Conservation (phyloP, 2,113 vertebrate species). For the Hoplias malabaricus region DNA sequence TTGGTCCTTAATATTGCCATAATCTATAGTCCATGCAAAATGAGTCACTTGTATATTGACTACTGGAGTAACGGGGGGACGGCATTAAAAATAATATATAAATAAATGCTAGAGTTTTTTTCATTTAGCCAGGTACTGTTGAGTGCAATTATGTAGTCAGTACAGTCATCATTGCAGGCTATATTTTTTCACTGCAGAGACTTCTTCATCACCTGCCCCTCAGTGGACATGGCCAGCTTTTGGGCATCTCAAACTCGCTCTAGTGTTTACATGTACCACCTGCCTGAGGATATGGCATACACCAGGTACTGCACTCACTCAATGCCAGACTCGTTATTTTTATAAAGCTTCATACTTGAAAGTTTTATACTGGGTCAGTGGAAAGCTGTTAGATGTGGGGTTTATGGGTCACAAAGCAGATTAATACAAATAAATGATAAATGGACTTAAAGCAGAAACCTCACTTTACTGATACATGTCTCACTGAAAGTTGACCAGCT, state of each 20-base stretch:
- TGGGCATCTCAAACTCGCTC: constrained; percentile 51
- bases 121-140: too few species aligned
- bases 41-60: not conserved
- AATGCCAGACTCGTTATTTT: not conserved
- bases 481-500: not conserved
- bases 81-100: too few species aligned
- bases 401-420: too few species aligned
- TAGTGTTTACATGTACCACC: constrained; percentile 59
- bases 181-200: constrained; percentile 48
- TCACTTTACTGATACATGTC: not conserved
- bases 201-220: constrained; percentile 59
- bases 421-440: not conserved
- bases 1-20: not conserved
- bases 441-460: not conserved
- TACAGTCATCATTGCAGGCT: not conserved
- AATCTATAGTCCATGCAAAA: not conserved
- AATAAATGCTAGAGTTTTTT: too few species aligned
- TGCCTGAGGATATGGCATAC: constrained; percentile 46
- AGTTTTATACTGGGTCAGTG: too few species aligned
- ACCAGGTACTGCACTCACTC: constrained; percentile 45
- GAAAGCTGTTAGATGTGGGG: too few species aligned
- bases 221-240: constrained; percentile 56
- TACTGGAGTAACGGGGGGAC: not conserved
- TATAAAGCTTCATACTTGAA: too few species aligned
- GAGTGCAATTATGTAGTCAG: not conserved